A percentile compares a stretch with the other conserved stretches of the same genome.
Evolutionary conservation across 2,113 vertebrate species (phyloP).

Genomic region (Brachyhypopomus gauderio): DNA sequence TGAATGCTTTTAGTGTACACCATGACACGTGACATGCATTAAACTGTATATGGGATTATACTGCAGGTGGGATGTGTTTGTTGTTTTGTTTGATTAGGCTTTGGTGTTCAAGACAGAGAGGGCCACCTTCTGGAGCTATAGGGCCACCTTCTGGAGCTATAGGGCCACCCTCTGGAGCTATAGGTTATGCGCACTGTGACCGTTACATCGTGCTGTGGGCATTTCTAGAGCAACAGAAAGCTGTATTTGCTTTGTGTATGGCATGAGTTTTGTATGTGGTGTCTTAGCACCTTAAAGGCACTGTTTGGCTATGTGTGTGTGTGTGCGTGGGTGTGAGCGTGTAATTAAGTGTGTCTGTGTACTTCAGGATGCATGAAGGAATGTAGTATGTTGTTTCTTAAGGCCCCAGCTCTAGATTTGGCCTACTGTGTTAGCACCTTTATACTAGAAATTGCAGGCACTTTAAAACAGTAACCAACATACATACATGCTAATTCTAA

Average conservation of each 20-base stretch:
- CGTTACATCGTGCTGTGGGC: constrained; percentile 23
- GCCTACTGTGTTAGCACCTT: constrained; percentile 56
- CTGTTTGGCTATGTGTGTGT: constrained; percentile 31
- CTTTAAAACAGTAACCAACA: constrained; percentile 65
- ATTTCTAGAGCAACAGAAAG: constrained; percentile 42
- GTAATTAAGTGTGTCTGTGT: neutral
- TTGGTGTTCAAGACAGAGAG: neutral
- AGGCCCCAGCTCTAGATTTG: constrained; percentile 31
- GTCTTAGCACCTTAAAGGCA: constrained; percentile 33
- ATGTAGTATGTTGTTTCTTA: constrained; percentile 42
- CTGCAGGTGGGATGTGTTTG: neutral
- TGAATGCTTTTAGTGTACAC: constrained; percentile 14
- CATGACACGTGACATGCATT: neutral
- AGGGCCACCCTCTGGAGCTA: neutral
- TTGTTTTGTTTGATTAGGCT: constrained; percentile 14
- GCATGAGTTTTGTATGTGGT: constrained; percentile 17
- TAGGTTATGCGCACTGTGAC: constrained; percentile 18
- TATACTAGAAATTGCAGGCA: constrained; percentile 67
- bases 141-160: no score
- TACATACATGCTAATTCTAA: constrained; percentile 38
- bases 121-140: no score
- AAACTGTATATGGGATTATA: neutral
- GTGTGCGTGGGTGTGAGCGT: constrained; percentile 6
- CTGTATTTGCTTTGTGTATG: constrained; percentile 43
- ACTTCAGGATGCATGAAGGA: constrained; percentile 37